phyloP scores from a whole-genome alignment of 1,140 invertebrate genomes.

The Achatina immaculata region DNA sequence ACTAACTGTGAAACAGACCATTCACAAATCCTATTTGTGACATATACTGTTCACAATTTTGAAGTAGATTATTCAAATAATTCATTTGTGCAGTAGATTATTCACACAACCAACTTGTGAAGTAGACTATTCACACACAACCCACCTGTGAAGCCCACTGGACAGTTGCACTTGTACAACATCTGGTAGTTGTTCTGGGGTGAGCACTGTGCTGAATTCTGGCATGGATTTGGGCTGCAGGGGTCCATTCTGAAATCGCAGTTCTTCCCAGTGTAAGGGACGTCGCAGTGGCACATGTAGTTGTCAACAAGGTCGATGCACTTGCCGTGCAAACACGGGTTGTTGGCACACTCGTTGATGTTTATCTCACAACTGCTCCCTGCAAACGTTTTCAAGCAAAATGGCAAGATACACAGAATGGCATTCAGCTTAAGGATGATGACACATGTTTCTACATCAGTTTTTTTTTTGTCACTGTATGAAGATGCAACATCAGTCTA shows the following conservation, averaged over 20 bases:
- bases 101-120: too few species aligned
- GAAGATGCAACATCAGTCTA: too few species aligned
- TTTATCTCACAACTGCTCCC: constrained; percentile 79
- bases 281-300: constrained; percentile 69
- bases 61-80: too few species aligned
- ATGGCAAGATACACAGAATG: not conserved
- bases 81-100: too few species aligned
- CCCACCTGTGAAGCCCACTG: constrained; percentile 53
- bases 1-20: too few species aligned
- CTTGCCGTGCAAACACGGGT: constrained; percentile 91
- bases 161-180: constrained; percentile 74
- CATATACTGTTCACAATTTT: too few species aligned
- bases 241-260: constrained; percentile 77
- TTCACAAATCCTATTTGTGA: too few species aligned
- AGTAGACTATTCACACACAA: too few species aligned
- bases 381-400: constrained; percentile 61
- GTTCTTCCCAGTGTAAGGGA: constrained; percentile 74
- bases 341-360: constrained; percentile 93
- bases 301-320: constrained; percentile 80
- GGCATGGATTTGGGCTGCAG: constrained; percentile 85
- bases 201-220: constrained; percentile 90
- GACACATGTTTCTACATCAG: not conserved
- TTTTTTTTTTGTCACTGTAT: too few species aligned
- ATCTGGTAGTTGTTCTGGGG: constrained; percentile 74
- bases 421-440: not conserved